Base-by-base conservation (phyloP, 2,888 invertebrate species). In the Crocallis elinguaria region DNA sequence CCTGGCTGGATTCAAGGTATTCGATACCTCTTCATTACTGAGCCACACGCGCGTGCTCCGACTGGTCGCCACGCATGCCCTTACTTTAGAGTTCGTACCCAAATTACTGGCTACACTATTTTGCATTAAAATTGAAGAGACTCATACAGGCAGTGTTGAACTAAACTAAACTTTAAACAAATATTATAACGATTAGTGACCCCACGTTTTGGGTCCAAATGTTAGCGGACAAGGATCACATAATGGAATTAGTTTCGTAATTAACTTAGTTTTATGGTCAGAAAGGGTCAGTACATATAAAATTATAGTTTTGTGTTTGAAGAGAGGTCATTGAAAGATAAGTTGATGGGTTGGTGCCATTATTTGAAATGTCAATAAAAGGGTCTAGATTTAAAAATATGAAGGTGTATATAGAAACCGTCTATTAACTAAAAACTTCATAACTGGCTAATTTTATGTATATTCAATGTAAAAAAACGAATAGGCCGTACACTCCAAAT, bases 161-260 rank as follows among this genome's bases (percentile, higher is more conserved):
- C 46, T 23, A 38, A 54, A 52, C 42, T 50, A 53, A 52, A 62
- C 37, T 48, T 60, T 53, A 50, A 58, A 60, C 60, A 57, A 64
- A 58, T 64, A 64, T 62, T 54, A 62, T 53, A 56, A 59, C 62
- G 57, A 62, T 64, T 58, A 50, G 62, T 75, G 71, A 75, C 71
- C 69, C 62, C 63, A 76, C 74, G 70, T 67, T 68, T 73, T 52
- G 67, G 69, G 70, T 64, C 65, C 56, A 53, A 66, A 58, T 57
- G 58, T 64, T 57, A 56, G 57, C 65, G 66, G 66, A 63, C 69
- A 68, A 65, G 67, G 66, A 68, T 66, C 65, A 71, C 69, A 72
- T 82, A 82, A 83, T 79, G 74, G 79, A 80, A 84, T 82, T 83
- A 82, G 83, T 84, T 84, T 75, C 51, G 74, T 81, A 80, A 84